Base-by-base conservation (phyloP, 2,113 vertebrate species). In the Chascanopsetta lugubris region DNA sequence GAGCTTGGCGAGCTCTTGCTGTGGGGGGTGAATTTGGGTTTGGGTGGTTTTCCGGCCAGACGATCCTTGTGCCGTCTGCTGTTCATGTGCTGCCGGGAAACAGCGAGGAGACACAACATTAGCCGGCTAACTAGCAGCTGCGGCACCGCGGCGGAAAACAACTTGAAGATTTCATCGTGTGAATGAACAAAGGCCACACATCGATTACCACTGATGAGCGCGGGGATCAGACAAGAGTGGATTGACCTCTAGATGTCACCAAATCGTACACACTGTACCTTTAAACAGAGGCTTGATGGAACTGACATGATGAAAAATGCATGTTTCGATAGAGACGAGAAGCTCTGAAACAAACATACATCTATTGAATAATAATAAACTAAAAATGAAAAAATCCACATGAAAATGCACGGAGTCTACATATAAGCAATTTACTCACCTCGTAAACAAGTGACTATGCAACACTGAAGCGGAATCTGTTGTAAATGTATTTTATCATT, bases 11-110 rank as follows among this genome's bases (percentile, higher is more conserved):
- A 96, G 88, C 93, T 93, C 89, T 96, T 98, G 93, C 89, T 93
- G 64, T 96, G 95, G 63, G 95, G 95, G 84, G 94, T 97, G 88
- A 94, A 95, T 86, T 96, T 97, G 78, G 96, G 93, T 82, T 97
- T 98, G 54, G 95, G 94, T 0, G 95, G 94, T 81, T 98, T 99
- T 80, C 97, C 97, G 0, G 97, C 96, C 91, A 99, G 91, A 69
- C 96, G 89, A 86, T 99, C 97, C 92, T 95, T 98, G 92, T 99
- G 97, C 79, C 96, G 88, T 87, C 96, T 93, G 93, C 97, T 99
- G 88, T 94, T 98, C 94, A 98, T 95, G 90, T 99, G 97, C 97
- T 99, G 86, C 49, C 0, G 77, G 80, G 45, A 80, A n/a, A 53
- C 43, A 78, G 70, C 6, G 71, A 38, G 34, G 42, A 85, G 69